These are phyloP conservation scores for Lacanobia oleracea DNA, from an alignment of 2,888 invertebrate species.

Conservation along the genomic window DNA sequence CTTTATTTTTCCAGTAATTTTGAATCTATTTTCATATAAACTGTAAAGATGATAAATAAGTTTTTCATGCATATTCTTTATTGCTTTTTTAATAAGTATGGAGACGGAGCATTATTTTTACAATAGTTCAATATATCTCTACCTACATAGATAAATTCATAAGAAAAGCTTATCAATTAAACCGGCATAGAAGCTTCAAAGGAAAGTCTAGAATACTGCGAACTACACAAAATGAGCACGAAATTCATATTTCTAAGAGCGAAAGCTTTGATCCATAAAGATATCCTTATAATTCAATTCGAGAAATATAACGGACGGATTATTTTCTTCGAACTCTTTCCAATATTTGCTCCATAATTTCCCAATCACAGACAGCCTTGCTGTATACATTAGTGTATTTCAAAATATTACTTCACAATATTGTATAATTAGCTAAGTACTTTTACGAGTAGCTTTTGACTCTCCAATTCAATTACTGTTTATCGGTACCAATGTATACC, in stretches of 20 bases:
- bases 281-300: background rate
- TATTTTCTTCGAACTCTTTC: slow-evolving; percentile 11
- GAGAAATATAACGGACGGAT: background rate
- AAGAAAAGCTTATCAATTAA: background rate
- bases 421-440: background rate
- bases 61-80: too few relatives aligned
- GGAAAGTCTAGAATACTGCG: background rate
- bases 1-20: too few relatives aligned
- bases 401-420: background rate
- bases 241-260: background rate
- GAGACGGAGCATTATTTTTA: background rate
- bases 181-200: background rate
- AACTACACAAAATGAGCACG: slow-evolving; percentile 8
- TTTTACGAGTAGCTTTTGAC: too few relatives aligned
- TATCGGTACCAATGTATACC: background rate
- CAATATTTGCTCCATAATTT: slow-evolving; percentile 3
- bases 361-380: background rate
- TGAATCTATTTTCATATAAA: too few relatives aligned
- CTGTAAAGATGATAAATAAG: too few relatives aligned
- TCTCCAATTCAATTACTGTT: background rate
- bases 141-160: background rate
- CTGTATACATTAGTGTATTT: background rate
- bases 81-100: background rate
- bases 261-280: slow-evolving; percentile 14
- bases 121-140: background rate